Base-by-base conservation (phyloP, 2,888 invertebrate species). In the Ellobium chinense region DNA sequence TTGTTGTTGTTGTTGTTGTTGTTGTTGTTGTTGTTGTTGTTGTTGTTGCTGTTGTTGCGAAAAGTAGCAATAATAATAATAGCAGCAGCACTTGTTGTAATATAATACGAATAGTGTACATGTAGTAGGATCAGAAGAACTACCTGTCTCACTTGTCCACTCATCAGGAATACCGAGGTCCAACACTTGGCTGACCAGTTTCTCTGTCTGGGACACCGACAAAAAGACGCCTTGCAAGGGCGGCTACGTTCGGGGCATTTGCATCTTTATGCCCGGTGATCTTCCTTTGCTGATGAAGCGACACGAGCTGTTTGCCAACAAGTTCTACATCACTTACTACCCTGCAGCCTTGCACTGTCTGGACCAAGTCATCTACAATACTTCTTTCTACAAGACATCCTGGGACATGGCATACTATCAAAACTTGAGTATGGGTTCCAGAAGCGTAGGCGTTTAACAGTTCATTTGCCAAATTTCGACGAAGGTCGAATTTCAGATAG, bases 281-380 rank as follows among this genome's bases (percentile, higher is more conserved):
- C 68, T 82, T 7, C 79, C 76, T 1, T 24, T 72, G 77, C 68
- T 82, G 66, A 14, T 76, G 29, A 58, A 46, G n/a, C 63, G 62
- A 2, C 72, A 31, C 1, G 60, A 76, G 29, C 68, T 82, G 18
- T 79, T 82, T 58, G 82, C 82, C 73, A 82, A 82, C 68, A 82
- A 82, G 63, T 82, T 82, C 37, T 37, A 80, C 73, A 66, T 60
- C 66, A 54, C 3, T 29, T 27, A 68, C 37, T 65, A 79, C 5
- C 79, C 82, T 29, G 69, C 72, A 36, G 82, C 79, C 21, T 68
- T 82, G 21, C 75, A 82, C 62, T 82, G 82, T 21, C 68, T 82
- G 62, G 82, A 82, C 27, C 65, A 70, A 66, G 29, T 39, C 24
- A 69, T 82, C 24, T 78, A 75, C 39, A 78, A 79, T 31, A 39